Evolutionary conservation across 2,797 vertebrate species (phyloP).

Genomic region (Xenops minutus): DNA sequence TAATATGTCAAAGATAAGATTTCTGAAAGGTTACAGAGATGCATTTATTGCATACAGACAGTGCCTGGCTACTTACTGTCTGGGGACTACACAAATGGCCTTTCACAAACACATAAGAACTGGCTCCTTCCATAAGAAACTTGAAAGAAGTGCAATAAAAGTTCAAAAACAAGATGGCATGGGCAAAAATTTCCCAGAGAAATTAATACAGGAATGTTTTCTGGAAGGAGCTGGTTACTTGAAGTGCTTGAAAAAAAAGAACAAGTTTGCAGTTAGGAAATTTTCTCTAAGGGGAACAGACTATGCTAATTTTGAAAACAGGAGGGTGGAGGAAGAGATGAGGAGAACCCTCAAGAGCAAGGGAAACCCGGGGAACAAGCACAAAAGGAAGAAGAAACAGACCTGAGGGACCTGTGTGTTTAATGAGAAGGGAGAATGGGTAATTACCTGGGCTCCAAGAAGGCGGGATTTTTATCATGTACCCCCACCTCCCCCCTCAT

Average conservation of each 20-base stretch:
- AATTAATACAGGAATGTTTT: constrained; percentile 21
- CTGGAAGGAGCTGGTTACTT: constrained; percentile 10
- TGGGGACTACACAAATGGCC: neutral
- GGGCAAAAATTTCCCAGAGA: constrained; percentile 3
- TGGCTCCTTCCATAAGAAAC: neutral
- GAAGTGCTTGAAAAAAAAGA: constrained; percentile 23
- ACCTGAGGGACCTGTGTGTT: neutral
- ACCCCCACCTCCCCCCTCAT: neutral
- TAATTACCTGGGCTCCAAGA: neutral
- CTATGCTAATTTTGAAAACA: neutral
- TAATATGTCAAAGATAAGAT: neutral
- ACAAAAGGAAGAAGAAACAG: neutral
- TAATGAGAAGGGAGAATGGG: neutral
- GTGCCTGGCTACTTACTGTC: neutral
- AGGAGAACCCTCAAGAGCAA: neutral
- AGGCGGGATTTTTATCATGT: neutral
- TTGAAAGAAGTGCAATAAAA: constrained; percentile 29
- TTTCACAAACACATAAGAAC: neutral
- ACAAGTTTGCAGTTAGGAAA: neutral
- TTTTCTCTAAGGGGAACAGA: constrained; percentile 7
- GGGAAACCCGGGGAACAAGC: neutral
- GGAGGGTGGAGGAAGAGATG: neutral
- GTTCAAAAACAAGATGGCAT: neutral
- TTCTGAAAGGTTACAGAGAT: neutral
- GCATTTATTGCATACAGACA: neutral